These are phyloP conservation scores for Brachylomia viminalis DNA, from an alignment of 2,888 invertebrate species.

Conservation along the genomic window DNA sequence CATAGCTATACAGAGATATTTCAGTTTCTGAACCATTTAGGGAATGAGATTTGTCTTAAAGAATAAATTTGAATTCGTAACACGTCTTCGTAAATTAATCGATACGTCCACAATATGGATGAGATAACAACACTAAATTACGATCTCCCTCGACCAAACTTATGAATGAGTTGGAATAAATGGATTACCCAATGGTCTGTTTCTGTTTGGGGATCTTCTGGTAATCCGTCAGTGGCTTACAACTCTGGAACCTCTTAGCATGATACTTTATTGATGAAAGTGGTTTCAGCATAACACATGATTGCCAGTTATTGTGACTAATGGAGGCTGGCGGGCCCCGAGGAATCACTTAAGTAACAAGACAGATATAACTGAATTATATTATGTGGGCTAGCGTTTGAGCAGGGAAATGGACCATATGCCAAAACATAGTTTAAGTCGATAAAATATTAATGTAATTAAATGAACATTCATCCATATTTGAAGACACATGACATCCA, in stretches of 20 bases:
- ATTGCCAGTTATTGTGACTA: conserved; percentile 23
- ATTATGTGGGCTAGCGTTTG: neutral
- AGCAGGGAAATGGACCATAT: neutral
- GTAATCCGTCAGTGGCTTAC: conserved; percentile 18
- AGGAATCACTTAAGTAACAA: neutral
- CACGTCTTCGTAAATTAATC: conserved; percentile 33
- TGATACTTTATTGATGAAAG: conserved; percentile 30
- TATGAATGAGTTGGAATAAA: conserved; percentile 36
- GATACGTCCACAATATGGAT: conserved; percentile 22
- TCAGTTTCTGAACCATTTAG: neutral
- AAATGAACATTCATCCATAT: neutral
- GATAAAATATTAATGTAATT: neutral
- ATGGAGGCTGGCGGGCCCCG: conserved; percentile 21
- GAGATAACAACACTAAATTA: neutral
- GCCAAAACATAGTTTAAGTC: neutral
- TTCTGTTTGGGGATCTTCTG: neutral
- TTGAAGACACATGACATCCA: neutral
- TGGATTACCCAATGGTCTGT: conserved; percentile 19
- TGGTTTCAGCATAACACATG: conserved; percentile 29
- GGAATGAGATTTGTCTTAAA: conserved; percentile 35
- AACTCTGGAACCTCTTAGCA: conserved; percentile 11
- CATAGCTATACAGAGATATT: neutral
- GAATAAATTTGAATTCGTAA: conserved; percentile 46
- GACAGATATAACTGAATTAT: neutral
- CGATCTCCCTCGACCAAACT: neutral